These are phyloP conservation scores for Triplophysa dalaica DNA, from an alignment of 2,113 vertebrate genomes.

Conservation along the genomic window DNA sequence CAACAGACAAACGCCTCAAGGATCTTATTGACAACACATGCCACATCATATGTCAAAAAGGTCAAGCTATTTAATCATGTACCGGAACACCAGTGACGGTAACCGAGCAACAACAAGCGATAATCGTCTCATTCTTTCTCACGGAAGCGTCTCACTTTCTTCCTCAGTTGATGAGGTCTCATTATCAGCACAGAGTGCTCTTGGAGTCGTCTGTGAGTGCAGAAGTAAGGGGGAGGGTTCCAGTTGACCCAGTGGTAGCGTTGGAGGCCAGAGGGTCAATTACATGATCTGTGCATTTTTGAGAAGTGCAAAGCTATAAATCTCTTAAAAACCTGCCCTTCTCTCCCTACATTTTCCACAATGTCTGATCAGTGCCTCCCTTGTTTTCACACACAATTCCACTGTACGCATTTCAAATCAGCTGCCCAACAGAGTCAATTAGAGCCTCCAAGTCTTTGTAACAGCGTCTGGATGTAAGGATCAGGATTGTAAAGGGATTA, in stretches of 20 bases:
- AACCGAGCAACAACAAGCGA: not conserved
- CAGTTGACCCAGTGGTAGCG: slow-evolving; percentile 61
- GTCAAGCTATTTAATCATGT: not conserved
- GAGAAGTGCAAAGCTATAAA: slow-evolving; percentile 73
- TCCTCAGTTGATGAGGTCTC: slow-evolving; percentile 57
- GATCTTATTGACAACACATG: not conserved
- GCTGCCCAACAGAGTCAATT: not conserved
- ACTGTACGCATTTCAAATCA: not conserved
- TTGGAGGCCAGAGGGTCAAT: slow-evolving; percentile 72
- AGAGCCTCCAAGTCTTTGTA: not conserved
- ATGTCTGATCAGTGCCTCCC: slow-evolving; percentile 1
- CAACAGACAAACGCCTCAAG: not conserved
- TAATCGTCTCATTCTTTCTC: slow-evolving; percentile 5
- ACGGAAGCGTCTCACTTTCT: not conserved
- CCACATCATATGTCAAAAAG: not conserved
- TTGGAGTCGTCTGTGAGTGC: slow-evolving; percentile 56
- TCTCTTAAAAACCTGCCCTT: slow-evolving; percentile 67
- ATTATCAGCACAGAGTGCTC: slow-evolving; percentile 70
- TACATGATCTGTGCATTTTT: slow-evolving; percentile 79
- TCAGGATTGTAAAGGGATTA: no score
- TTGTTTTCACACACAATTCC: not conserved
- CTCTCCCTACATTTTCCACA: slow-evolving; percentile 42
- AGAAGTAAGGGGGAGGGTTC: slow-evolving; percentile 28
- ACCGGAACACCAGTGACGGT: not conserved
- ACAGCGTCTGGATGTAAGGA: not conserved